phyloP scores from a whole-genome alignment of 2,888 invertebrate genomes.

The Boloria selene region DNA sequence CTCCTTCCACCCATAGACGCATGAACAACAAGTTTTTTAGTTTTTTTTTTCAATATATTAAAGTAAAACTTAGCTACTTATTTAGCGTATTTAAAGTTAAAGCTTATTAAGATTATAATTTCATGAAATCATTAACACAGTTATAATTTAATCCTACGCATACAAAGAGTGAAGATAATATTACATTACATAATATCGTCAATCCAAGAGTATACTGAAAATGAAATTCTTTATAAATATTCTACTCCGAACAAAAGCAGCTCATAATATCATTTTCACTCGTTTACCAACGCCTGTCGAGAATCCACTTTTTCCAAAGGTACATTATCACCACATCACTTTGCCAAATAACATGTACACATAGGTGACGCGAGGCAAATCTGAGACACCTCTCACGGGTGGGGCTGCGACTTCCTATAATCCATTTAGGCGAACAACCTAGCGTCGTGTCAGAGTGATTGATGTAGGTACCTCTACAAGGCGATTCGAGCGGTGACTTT shows the following conservation, averaged over 20 bases:
- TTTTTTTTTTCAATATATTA: too few species aligned
- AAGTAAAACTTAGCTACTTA: too few species aligned
- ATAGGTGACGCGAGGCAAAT: conserved; percentile 70
- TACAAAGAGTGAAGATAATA: too few species aligned
- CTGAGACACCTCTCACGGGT: conserved; percentile 62
- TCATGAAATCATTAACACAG: too few species aligned
- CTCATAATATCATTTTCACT: conserved; percentile 23
- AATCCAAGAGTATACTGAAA: too few species aligned
- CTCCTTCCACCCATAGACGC: too few species aligned
- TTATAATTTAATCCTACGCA: too few species aligned
- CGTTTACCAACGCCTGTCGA: conserved; percentile 11
- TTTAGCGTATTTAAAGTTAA: too few species aligned
- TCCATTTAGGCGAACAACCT: conserved; percentile 80
- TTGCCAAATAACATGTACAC: conserved; percentile 74
- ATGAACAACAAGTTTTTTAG: too few species aligned
- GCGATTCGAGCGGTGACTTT: conserved; percentile 68
- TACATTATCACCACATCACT: conserved; percentile 66
- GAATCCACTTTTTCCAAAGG: conserved; percentile 19
- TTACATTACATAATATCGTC: too few species aligned
- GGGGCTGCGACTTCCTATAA: conserved; percentile 74
- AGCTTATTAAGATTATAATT: too few species aligned
- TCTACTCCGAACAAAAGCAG: conserved; percentile 7
- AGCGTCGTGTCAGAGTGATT: conserved; percentile 79
- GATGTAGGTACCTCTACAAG: conserved; percentile 65
- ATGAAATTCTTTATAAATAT: background rate